These are phyloP conservation scores for Drosophila yakuba DNA, from an alignment of 1,140 invertebrate genomes.

Conservation along the genomic window DNA sequence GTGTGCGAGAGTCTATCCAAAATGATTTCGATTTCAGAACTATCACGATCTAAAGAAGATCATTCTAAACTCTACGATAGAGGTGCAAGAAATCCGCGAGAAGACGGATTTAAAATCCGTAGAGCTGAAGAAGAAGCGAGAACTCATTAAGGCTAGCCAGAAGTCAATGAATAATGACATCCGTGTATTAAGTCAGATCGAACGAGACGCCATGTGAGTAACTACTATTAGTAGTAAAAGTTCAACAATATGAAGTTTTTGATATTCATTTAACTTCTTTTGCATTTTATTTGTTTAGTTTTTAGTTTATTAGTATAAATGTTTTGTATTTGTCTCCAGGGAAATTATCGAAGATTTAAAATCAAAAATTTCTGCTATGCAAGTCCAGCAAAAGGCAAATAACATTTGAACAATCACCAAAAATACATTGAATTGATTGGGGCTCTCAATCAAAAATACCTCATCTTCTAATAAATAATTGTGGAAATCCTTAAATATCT, in stretches of 20 bases:
- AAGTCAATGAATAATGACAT: background rate
- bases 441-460: too few relatives aligned
- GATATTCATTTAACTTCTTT: too few relatives aligned
- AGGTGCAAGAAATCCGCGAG: background rate
- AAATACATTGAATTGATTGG: too few relatives aligned
- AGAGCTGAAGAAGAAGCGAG: background rate
- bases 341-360: background rate
- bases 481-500: too few relatives aligned
- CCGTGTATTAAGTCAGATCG: background rate
- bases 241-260: too few relatives aligned
- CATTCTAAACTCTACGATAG: background rate
- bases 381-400: too few relatives aligned
- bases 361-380: background rate
- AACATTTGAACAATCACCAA: too few relatives aligned
- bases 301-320: background rate
- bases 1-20: background rate
- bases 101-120: background rate
- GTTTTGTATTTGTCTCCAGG: background rate
- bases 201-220: constrained; percentile 1
- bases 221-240: background rate
- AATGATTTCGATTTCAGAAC: background rate
- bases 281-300: too few relatives aligned
- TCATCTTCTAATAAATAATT: background rate
- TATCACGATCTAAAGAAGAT: background rate
- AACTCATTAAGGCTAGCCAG: background rate